Evolutionary conservation across 2,888 invertebrate species (phyloP).

Genomic region (Coenonympha glycerion): DNA sequence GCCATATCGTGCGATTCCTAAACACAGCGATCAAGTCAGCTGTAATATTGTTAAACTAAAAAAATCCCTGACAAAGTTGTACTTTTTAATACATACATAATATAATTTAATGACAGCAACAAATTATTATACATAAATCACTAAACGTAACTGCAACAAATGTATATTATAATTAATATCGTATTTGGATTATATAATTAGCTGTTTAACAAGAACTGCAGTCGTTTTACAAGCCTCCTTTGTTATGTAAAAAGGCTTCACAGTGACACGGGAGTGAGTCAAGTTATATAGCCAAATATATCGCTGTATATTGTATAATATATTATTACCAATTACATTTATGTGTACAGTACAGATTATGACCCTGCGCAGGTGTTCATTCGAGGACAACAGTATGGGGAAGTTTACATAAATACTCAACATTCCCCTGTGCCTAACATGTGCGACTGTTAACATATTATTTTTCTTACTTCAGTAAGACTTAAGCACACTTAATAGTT

Average conservation of each 20-base stretch:
- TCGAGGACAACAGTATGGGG: neutral
- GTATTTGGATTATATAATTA: no score
- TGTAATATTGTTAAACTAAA: no score
- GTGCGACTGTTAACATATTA: neutral
- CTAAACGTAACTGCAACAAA: no score
- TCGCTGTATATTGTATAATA: conserved; percentile 10
- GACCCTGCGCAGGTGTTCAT: neutral
- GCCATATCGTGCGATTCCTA: conserved; percentile 6
- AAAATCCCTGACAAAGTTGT: no score
- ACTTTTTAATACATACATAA: no score
- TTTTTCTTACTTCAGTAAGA: no score
- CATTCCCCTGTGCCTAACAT: neutral
- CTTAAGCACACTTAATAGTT: no score
- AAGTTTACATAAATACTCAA: neutral
- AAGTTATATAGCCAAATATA: conserved; percentile 25
- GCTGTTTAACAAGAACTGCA: no score
- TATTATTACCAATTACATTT: neutral
- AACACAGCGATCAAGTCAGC: neutral
- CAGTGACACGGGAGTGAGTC: neutral
- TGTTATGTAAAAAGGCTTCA: neutral
- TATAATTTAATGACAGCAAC: no score
- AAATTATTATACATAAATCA: no score
- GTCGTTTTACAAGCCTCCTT: neutral
- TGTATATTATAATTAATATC: no score
- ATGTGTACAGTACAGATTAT: no score